Percentiles rank a stretch among this genome's conserved stretches.
Evolutionary conservation across 1,140 invertebrate species (phyloP).

Genomic region (Trypoxylus dichotomus): DNA sequence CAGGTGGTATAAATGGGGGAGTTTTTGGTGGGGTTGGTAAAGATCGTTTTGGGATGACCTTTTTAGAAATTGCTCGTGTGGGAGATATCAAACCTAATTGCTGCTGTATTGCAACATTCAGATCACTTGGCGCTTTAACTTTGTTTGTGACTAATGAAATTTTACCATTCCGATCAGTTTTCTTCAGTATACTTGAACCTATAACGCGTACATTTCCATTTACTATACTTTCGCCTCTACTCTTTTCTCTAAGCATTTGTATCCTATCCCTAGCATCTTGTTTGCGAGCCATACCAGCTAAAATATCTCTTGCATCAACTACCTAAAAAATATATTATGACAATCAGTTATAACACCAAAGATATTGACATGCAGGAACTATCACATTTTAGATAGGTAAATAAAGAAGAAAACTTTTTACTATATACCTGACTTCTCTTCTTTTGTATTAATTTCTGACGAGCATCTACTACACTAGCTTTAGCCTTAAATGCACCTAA

Average conservation of each 20-base stretch:
- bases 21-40: neutral
- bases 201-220: conserved; percentile 46
- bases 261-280: conserved; percentile 66
- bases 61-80: conserved; percentile 32
- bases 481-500: conserved; percentile 31
- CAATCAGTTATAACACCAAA: too few relatives aligned
- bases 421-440: conserved; percentile 62
- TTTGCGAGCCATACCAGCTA: conserved; percentile 66
- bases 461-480: conserved; percentile 59
- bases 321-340: neutral
- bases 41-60: conserved; percentile 30
- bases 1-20: conserved; percentile 21
- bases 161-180: conserved; percentile 58
- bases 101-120: conserved; percentile 49
- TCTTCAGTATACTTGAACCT: conserved; percentile 53
- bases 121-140: conserved; percentile 44
- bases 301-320: conserved; percentile 67
- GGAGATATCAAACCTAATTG: conserved; percentile 46
- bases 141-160: conserved; percentile 59
- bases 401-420: neutral
- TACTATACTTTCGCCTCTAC: conserved; percentile 27
- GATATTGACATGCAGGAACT: too few relatives aligned
- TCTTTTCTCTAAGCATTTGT: conserved; percentile 54
- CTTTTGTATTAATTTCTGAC: conserved; percentile 70
- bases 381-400: too few relatives aligned